Base-by-base conservation (phyloP, 2,113 vertebrate species). In the Holacanthus passer region DNA sequence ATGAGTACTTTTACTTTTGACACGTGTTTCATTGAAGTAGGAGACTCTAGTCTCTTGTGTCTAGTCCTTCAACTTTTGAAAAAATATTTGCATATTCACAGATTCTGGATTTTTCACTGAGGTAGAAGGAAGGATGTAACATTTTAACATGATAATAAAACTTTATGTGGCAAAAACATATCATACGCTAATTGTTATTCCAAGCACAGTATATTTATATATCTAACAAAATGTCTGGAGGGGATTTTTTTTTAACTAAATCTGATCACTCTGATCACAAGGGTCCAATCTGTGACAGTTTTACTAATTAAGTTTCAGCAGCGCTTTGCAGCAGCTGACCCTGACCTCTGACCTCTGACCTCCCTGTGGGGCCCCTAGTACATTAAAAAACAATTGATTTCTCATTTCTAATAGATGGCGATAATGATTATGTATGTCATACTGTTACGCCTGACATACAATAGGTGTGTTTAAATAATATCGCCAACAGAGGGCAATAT, bases 401-500 rank as follows among this genome's bases (percentile, higher is more conserved):
- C 22, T 59, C 19, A 70, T n/a, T 53, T 52, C 9, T 43, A 68
- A 69, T 31, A 37, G 31, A 20, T 59, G 12, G n/a, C 29, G 41
- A n/a, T 39, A 9, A 2, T n/a, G 12, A 39, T n/a, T 52, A 16
- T 39, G 3, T 8, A 31, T 32, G 7, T 12, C 24, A 41, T 7
- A 45, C 7, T 48, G 43, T 41, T 1, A 41, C 1, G 41, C 6
- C 7, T 39, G 56, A 53, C 20, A 43, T 17, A 20, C 43, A 27
- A 27, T 32, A 22, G 72, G 32, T 83, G 86, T 89, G 70, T 47
- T 86, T 55, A 9, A 5, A 22, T n/a, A 10, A 7, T 31, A 43
- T 56, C 0, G 2, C 88, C 93, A 91, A 53, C 39, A 94, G 93
- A 87, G 85, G 89, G 93, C 70, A 27, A 59, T 77, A 32, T 41